Percentiles rank a stretch among this genome's conserved stretches.
Conservation (phyloP, 64 coral and sea anemone species). For the Actinia tenebrosa region DNA sequence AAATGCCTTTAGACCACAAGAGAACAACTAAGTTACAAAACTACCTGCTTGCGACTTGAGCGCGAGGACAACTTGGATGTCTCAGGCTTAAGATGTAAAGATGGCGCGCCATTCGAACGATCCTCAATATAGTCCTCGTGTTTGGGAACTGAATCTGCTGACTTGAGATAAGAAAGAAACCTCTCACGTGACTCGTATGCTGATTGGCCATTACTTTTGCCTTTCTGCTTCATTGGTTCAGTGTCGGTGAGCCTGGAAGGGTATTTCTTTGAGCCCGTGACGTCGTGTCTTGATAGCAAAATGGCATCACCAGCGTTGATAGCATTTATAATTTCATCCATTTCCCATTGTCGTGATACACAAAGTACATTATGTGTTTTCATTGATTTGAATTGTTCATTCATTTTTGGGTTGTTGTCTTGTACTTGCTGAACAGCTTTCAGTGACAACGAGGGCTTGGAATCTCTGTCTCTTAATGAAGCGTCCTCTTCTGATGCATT, state of each 20-base stretch:
- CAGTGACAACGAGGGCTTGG: background rate
- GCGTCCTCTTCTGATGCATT: background rate
- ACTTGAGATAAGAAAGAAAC: background rate
- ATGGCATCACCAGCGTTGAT: constrained; percentile 47
- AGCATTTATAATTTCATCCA: constrained; percentile 34
- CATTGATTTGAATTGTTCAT: background rate
- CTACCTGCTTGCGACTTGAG: constrained; percentile 24
- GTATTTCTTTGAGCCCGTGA: background rate
- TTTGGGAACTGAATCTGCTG: background rate
- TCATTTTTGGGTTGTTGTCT: background rate
- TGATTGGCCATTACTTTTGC: background rate
- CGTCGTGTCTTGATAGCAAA: constrained; percentile 25
- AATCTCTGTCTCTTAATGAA: background rate
- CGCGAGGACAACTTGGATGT: background rate
- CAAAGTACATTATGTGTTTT: constrained; percentile 33
- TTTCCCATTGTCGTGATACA: constrained; percentile 34
- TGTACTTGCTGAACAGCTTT: background rate
- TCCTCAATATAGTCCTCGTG: background rate
- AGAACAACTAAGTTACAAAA: background rate
- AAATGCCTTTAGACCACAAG: too few species aligned
- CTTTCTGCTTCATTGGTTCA: background rate
- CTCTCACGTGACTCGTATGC: background rate
- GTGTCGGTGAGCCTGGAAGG: too few species aligned
- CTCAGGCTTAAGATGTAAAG: background rate
- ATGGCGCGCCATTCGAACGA: background rate